Conservation (phyloP, 2,797 vertebrate genomes). For the Threskiornis aethiopicus region DNA sequence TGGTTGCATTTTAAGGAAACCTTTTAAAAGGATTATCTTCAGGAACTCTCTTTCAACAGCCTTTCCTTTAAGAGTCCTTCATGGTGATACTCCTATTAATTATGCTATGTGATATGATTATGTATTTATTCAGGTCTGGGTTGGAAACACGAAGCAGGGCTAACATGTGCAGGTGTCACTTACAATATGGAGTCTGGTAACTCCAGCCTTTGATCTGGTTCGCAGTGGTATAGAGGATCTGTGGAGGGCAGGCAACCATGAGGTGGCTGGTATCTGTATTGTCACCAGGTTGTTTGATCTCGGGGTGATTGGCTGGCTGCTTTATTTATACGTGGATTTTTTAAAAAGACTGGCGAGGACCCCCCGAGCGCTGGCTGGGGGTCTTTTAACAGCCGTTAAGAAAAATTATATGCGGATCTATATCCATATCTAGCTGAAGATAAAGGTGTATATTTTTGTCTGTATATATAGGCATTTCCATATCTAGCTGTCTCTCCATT, state of each 20-base stretch:
- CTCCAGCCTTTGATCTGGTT: neutral
- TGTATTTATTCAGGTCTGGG: slow-evolving; percentile 14
- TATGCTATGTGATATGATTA: slow-evolving; percentile 6
- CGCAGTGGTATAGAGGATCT: rapidly evolving
- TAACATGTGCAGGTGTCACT: neutral
- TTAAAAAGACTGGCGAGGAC: neutral
- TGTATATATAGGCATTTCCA: neutral
- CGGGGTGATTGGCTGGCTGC: neutral
- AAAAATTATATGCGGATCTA: neutral
- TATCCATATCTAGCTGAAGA: neutral
- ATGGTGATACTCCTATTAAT: slow-evolving; percentile 13
- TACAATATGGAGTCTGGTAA: neutral
- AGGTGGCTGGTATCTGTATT: neutral
- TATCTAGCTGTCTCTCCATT: slow-evolving; percentile 1
- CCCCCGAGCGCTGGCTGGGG: rapidly evolving
- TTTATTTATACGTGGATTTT: neutral
- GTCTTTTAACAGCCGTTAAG: neutral
- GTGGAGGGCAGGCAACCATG: neutral
- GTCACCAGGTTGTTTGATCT: neutral
- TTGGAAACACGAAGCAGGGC: neutral
- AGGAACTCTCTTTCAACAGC: slow-evolving; percentile 39
- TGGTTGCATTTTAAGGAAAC: slow-evolving; percentile 24
- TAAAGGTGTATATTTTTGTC: neutral
- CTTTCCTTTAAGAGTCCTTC: slow-evolving; percentile 41
- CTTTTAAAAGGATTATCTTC: slow-evolving; percentile 51